Evolutionary conservation across 2,797 vertebrate genomes (phyloP).

Genomic region (Sphenopsis melanotis): DNA sequence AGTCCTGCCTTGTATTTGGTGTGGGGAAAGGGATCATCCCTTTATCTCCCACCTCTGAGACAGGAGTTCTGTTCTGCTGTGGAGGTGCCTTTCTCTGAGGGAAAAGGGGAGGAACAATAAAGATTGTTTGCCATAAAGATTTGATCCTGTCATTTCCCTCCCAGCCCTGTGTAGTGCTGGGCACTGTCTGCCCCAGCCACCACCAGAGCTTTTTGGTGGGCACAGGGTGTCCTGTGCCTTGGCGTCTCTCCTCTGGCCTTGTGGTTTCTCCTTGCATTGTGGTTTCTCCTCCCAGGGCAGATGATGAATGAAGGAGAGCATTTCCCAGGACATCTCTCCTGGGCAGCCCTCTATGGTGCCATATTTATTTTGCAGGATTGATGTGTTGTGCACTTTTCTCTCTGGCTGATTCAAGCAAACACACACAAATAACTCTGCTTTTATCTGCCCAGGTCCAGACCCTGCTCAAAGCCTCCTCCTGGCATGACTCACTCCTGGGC

Average conservation of each 20-base stretch:
- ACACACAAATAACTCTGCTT: neutral
- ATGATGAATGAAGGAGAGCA: neutral
- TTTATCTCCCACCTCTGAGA: neutral
- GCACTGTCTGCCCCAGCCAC: neutral
- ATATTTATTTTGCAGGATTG: neutral
- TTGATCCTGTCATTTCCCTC: neutral
- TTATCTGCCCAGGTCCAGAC: neutral
- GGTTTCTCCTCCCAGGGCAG: neutral
- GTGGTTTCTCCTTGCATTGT: neutral
- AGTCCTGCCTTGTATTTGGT: neutral
- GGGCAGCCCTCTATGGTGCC: fast-evolving
- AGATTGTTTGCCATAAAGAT: neutral
- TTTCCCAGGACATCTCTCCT: neutral
- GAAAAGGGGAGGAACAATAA: neutral
- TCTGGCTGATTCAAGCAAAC: neutral
- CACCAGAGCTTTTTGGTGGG: neutral
- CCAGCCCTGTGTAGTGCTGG: too few species aligned
- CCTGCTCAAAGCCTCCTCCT: neutral
- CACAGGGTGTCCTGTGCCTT: neutral
- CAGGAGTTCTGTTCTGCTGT: neutral
- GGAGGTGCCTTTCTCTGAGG: neutral
- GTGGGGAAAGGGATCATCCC: neutral
- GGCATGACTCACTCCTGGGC: neutral
- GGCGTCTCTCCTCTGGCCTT: neutral
- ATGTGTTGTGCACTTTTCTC: neutral